These are phyloP conservation scores for Orius insidiosus DNA, from an alignment of 1,140 invertebrate species.

Conservation along the genomic window DNA sequence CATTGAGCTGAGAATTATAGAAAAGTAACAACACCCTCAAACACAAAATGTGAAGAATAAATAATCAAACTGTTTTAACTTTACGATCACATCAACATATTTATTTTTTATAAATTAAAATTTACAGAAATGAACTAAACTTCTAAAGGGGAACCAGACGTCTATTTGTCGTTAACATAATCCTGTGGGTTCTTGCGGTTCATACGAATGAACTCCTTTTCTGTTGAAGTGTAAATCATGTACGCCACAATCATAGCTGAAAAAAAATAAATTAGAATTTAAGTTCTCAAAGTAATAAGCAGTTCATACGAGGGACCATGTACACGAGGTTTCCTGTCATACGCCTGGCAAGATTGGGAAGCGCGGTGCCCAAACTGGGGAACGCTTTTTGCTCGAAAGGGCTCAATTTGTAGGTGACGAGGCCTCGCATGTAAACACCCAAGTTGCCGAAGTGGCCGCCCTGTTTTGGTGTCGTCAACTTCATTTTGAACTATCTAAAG, in stretches of 20 bases:
- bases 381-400: slow-evolving; percentile 77
- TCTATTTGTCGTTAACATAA: slow-evolving; percentile 73
- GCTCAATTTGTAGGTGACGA: slow-evolving; percentile 68
- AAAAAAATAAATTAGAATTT: slow-evolving; percentile 22
- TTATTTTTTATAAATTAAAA: no score
- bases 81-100: no score
- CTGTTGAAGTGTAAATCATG: slow-evolving; percentile 54
- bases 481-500: slow-evolving; percentile 1
- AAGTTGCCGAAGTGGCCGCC: slow-evolving; percentile 2
- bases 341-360: slow-evolving; percentile 60
- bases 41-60: no score
- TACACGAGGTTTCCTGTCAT: slow-evolving; percentile 42
- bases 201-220: slow-evolving; percentile 42
- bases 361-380: slow-evolving; percentile 51
- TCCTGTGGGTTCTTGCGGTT: slow-evolving; percentile 75
- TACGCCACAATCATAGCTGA: slow-evolving; percentile 57
- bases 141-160: no score
- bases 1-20: no score
- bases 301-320: slow-evolving; percentile 62
- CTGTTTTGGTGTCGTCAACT: slow-evolving; percentile 3
- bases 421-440: slow-evolving; percentile 25
- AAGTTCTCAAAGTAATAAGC: slow-evolving; percentile 11
- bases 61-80: no score
- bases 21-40: no score
- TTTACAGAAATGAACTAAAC: no score